phyloP scores from a whole-genome alignment of 2,797 vertebrate genomes.

The Poeciliopsis presidionis region DNA sequence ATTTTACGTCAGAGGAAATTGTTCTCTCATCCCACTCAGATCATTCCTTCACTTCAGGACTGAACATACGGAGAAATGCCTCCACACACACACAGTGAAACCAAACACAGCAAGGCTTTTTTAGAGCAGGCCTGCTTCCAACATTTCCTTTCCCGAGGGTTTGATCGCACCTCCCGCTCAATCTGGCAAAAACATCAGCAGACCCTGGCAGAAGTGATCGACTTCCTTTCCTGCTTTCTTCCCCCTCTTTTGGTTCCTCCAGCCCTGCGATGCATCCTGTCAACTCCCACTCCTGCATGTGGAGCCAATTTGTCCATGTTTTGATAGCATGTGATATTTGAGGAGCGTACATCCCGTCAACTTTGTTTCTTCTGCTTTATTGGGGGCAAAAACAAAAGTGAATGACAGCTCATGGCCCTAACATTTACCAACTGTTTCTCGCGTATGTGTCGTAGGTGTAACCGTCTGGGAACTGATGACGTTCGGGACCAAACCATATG shows the following conservation, averaged over 20 bases:
- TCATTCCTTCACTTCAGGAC: slow-evolving; percentile 32
- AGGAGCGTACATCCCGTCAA: slow-evolving; percentile 49
- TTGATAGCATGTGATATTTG: slow-evolving; percentile 55
- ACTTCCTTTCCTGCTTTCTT: slow-evolving; percentile 51
- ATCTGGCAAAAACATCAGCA: slow-evolving; percentile 75
- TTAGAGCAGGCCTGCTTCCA: slow-evolving; percentile 56
- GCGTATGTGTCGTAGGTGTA: slow-evolving; percentile 81
- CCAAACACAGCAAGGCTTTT: slow-evolving; percentile 40
- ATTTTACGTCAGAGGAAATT: slow-evolving; percentile 43
- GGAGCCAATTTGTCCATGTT: slow-evolving; percentile 70
- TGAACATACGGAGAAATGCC: slow-evolving; percentile 32
- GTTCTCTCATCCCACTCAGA: slow-evolving; percentile 49
- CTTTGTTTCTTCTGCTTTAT: slow-evolving; percentile 31
- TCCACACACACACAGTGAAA: slow-evolving; percentile 18
- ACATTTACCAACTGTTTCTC: slow-evolving; percentile 21
- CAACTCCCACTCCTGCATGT: slow-evolving; percentile 65
- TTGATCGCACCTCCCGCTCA: slow-evolving; percentile 68
- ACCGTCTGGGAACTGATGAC: slow-evolving; percentile 99
- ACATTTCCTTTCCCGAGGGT: slow-evolving; percentile 49
- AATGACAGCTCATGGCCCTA: slow-evolving; percentile 40
- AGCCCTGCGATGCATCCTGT: slow-evolving; percentile 60
- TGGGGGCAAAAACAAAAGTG: slow-evolving; percentile 33
- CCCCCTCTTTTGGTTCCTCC: slow-evolving; percentile 51
- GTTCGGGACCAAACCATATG: slow-evolving; percentile 96
- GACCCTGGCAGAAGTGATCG: slow-evolving; percentile 56